A percentile compares a stretch with the other conserved stretches of the same genome.
Evolutionary conservation across 1,140 invertebrate species (phyloP).

Genomic region (Drosophila nebulosa): DNA sequence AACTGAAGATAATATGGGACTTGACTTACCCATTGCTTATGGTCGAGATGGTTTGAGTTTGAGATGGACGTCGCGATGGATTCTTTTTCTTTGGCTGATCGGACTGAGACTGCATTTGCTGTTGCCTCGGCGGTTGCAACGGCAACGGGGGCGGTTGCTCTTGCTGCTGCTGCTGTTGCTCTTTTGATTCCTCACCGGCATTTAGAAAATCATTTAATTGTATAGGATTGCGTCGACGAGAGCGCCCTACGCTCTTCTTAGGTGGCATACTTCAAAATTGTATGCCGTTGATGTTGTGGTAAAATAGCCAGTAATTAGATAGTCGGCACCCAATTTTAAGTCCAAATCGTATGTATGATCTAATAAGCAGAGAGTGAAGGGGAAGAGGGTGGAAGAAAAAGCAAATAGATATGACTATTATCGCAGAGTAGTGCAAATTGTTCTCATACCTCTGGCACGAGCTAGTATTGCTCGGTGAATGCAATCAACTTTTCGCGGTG

Average conservation of each 20-base stretch:
- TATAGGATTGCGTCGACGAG: slow-evolving; percentile 6
- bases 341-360: slow-evolving; percentile 61
- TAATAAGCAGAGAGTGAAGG: too few species aligned
- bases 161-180: neutral
- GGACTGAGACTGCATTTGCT: neutral
- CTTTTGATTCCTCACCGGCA: neutral
- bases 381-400: neutral
- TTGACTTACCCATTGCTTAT: neutral
- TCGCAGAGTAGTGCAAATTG: too few species aligned
- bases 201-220: slow-evolving; percentile 31
- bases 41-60: neutral
- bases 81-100: neutral
- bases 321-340: slow-evolving; percentile 50
- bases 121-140: neutral
- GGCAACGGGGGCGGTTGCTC: neutral
- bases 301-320: slow-evolving; percentile 58
- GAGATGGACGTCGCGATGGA: too few species aligned
- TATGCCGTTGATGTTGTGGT: slow-evolving; percentile 18
- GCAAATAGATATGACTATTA: too few species aligned
- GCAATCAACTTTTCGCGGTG: slow-evolving; percentile 25
- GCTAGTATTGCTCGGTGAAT: slow-evolving; percentile 49
- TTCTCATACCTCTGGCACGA: slow-evolving; percentile 47
- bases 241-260: slow-evolving; percentile 32
- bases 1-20: too few species aligned
- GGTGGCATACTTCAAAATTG: slow-evolving; percentile 66